A percentile compares a stretch with the other conserved stretches of the same genome.
phyloP scores from a whole-genome alignment of 2,888 invertebrate species.

The Spialia ferax region DNA sequence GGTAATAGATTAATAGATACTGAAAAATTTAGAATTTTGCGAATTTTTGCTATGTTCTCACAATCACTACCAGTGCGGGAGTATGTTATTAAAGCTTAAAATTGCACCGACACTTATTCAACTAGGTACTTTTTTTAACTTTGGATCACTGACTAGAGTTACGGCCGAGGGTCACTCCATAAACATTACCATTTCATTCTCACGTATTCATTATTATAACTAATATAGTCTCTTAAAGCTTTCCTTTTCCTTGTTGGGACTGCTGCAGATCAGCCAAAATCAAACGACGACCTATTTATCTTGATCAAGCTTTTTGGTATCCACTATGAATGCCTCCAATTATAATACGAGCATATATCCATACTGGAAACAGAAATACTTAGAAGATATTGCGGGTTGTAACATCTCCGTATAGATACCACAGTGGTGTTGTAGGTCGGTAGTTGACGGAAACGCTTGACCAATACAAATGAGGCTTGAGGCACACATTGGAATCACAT shows the following conservation, averaged over 20 bases:
- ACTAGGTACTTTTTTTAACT: conserved; percentile 29
- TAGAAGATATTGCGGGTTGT: no score
- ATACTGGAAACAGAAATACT: no score
- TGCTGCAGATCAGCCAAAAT: background rate
- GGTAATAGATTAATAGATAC: no score
- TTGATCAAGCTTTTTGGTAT: background rate
- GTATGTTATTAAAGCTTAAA: conserved; percentile 46
- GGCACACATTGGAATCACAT: conserved; percentile 47
- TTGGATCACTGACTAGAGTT: conserved; percentile 40
- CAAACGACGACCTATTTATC: background rate
- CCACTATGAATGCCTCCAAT: background rate
- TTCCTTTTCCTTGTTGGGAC: conserved; percentile 9
- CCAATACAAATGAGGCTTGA: conserved; percentile 8
- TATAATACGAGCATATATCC: no score
- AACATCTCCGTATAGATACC: no score
- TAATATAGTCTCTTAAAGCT: conserved; percentile 24
- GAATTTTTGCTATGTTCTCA: conserved; percentile 12
- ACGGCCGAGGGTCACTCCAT: conserved; percentile 6
- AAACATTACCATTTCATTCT: conserved; percentile 9
- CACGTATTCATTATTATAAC: background rate
- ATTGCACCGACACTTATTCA: conserved; percentile 46
- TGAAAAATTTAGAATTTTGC: conserved; percentile 11
- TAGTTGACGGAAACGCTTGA: background rate
- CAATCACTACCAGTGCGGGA: conserved; percentile 21
- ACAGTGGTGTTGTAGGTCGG: background rate